Evolutionary conservation across 2,888 invertebrate genomes (phyloP).

Genomic region (Notodonta ziczac): DNA sequence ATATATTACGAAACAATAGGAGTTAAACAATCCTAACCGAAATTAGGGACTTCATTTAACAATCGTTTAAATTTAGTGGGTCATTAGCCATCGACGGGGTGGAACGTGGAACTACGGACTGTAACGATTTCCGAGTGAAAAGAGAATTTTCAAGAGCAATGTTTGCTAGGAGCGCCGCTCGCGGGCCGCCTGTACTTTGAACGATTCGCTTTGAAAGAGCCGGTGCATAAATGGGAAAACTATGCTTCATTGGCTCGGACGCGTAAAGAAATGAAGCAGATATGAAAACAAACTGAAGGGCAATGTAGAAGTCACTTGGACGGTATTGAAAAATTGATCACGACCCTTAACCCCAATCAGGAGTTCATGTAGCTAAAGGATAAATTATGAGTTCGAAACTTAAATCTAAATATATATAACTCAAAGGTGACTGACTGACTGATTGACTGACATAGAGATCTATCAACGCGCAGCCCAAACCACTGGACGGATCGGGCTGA

Average conservation of each 20-base stretch:
- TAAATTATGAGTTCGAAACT: too few species aligned
- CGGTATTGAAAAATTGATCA: too few species aligned
- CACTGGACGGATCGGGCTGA: too few species aligned
- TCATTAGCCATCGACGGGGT: conserved; percentile 45
- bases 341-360: too few species aligned
- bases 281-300: not conserved
- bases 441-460: too few species aligned
- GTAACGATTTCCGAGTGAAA: conserved; percentile 16
- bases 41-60: conserved; percentile 53
- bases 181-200: not conserved
- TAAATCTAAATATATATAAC: too few species aligned
- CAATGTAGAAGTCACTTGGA: too few species aligned
- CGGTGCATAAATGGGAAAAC: not conserved
- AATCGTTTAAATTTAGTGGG: conserved; percentile 50
- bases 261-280: not conserved
- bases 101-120: conserved; percentile 36
- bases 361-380: too few species aligned
- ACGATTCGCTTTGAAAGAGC: not conserved
- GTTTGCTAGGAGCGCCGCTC: not conserved
- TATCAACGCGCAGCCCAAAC: too few species aligned
- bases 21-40: conserved; percentile 46
- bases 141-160: conserved; percentile 5
- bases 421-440: too few species aligned
- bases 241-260: not conserved
- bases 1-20: conserved; percentile 42